Evolutionary conservation across 1,140 invertebrate species (phyloP).

Genomic region (Nylanderia fulva): DNA sequence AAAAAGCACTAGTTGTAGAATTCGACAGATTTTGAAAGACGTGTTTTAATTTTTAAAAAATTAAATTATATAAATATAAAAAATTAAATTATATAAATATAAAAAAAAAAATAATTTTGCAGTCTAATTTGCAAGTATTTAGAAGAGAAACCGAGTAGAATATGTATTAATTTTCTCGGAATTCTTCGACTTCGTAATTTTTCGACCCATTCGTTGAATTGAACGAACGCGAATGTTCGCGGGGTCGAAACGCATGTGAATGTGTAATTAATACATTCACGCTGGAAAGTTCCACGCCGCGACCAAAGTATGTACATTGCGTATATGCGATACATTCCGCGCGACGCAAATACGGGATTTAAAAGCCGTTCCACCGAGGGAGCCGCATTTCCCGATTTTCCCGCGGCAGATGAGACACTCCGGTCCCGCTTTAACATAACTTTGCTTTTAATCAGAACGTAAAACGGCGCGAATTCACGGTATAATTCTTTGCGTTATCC

Average conservation of each 20-base stretch:
- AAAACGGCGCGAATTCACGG: conserved; percentile 62
- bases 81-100: too few species aligned
- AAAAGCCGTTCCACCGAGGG: conserved; percentile 9
- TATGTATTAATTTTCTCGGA: background rate
- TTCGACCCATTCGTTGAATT: background rate
- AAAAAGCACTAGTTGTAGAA: background rate
- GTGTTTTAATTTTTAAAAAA: too few species aligned
- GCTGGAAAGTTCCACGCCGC: background rate
- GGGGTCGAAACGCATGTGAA: background rate
- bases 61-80: too few species aligned
- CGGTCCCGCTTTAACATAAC: conserved; percentile 60
- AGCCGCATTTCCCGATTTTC: conserved; percentile 43
- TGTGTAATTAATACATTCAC: conserved; percentile 58
- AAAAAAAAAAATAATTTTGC: background rate
- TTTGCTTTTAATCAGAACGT: conserved; percentile 67
- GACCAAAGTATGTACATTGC: conserved; percentile 11
- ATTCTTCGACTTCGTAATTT: background rate
- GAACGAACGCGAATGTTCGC: conserved; percentile 16
- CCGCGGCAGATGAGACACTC: background rate
- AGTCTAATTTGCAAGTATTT: background rate
- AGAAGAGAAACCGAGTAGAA: background rate
- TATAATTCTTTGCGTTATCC: conserved; percentile 72
- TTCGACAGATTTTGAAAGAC: too few species aligned
- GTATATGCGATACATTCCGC: conserved; percentile 52
- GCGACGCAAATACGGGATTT: conserved; percentile 27